Evolutionary conservation across 1,140 invertebrate species (phyloP).

Genomic region (Andrena cerasifolii): DNA sequence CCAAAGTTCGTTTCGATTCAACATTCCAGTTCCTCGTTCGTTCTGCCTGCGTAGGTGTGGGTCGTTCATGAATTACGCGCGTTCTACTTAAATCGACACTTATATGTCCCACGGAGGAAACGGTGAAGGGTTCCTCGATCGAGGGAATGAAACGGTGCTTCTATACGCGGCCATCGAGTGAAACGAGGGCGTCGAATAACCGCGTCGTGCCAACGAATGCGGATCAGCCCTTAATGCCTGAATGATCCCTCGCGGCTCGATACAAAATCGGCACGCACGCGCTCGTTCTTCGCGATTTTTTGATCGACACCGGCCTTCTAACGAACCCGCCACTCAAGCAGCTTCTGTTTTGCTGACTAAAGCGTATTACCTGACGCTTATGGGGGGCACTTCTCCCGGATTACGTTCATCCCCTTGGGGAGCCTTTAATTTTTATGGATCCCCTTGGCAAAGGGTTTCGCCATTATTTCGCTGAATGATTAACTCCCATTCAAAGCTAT

Average conservation of each 20-base stretch:
- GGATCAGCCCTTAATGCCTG: constrained; percentile 51
- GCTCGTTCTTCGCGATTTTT: constrained; percentile 30
- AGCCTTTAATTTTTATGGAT: constrained; percentile 22
- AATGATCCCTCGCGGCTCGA: constrained; percentile 52
- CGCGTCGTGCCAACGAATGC: constrained; percentile 40
- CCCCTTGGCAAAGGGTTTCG: background rate
- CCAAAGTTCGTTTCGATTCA: background rate
- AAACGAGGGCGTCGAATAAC: constrained; percentile 46
- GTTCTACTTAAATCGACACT: constrained; percentile 57
- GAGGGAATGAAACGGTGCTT: constrained; percentile 39
- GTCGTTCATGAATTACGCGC: constrained; percentile 10
- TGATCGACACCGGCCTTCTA: background rate
- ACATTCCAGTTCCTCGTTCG: background rate
- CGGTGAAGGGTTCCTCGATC: constrained; percentile 17
- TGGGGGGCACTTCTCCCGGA: background rate
- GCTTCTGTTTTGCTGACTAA: constrained; percentile 40
- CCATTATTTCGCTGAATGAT: background rate
- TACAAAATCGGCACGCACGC: constrained; percentile 37
- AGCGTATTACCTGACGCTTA: constrained; percentile 42
- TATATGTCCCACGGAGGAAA: constrained; percentile 34
- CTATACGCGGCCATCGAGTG: constrained; percentile 30
- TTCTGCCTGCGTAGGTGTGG: background rate
- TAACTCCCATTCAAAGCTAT: background rate
- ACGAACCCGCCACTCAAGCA: constrained; percentile 35
- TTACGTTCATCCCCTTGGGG: constrained; percentile 4